These are phyloP conservation scores for Athripsodes cinereus DNA, from an alignment of 2,888 invertebrate species.

Conservation along the genomic window DNA sequence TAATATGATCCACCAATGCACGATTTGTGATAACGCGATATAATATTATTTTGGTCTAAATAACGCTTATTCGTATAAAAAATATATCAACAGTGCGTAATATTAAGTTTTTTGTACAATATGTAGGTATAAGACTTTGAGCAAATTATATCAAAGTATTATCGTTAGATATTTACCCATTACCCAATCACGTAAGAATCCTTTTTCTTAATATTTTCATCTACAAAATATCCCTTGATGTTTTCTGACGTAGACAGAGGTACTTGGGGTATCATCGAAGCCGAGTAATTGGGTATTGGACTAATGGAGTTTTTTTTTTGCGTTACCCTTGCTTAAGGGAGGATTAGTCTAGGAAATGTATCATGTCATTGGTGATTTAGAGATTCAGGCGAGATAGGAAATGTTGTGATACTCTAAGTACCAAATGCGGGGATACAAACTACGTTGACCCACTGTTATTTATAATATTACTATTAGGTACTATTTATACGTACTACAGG, in stretches of 20 bases:
- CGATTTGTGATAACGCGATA: no score
- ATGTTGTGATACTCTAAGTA: neutral
- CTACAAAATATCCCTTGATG: neutral
- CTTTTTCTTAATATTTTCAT: neutral
- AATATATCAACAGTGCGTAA: neutral
- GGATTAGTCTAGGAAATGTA: slow-evolving; percentile 1
- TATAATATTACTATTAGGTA: no score
- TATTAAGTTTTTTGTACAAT: neutral
- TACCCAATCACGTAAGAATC: neutral
- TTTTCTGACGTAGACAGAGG: no score
- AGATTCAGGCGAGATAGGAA: neutral
- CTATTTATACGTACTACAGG: no score
- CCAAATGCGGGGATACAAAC: no score
- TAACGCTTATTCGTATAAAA: no score
- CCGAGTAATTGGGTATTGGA: slow-evolving; percentile 17
- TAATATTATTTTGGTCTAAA: no score
- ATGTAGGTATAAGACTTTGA: neutral
- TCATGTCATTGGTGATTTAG: slow-evolving; percentile 4
- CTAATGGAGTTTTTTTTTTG: slow-evolving; percentile 19
- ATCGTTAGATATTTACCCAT: no score
- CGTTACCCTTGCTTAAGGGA: neutral
- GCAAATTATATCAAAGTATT: neutral
- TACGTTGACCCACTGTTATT: no score
- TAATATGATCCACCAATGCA: no score
- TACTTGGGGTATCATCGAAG: neutral